Evolutionary conservation across 2,113 vertebrate genomes (phyloP).

Genomic region (Microcebus ravelobensis): DNA sequence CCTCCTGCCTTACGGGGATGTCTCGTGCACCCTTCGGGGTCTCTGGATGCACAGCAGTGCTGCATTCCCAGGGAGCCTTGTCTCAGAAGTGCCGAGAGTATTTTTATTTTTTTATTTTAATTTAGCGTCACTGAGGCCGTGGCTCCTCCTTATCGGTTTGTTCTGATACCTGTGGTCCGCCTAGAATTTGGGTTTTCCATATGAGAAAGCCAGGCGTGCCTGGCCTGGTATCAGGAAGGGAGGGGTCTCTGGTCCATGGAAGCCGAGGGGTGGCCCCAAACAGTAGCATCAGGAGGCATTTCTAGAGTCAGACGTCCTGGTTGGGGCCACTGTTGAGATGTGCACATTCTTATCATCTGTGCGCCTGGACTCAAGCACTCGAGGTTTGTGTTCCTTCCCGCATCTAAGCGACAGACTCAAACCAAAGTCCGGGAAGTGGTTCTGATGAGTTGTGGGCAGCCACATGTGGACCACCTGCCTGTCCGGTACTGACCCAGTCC

Average conservation of each 20-base stretch:
- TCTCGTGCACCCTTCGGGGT: too few relatives aligned
- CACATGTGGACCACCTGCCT: rapidly evolving
- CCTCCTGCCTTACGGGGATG: rapidly evolving
- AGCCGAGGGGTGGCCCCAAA: rapidly evolving
- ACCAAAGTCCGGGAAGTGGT: too few relatives aligned
- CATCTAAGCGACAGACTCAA: neutral
- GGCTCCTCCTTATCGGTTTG: neutral
- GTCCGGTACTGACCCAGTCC: too few relatives aligned
- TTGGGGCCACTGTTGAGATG: rapidly evolving
- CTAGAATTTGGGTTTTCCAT: too few relatives aligned
- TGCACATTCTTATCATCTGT: rapidly evolving
- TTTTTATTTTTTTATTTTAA: too few relatives aligned
- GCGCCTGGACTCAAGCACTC: rapidly evolving
- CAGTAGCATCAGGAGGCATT: rapidly evolving
- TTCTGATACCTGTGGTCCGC: neutral
- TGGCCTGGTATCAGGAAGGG: rapidly evolving
- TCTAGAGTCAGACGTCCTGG: neutral
- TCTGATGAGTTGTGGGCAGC: neutral
- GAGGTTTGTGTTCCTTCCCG: rapidly evolving
- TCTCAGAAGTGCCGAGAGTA: neutral
- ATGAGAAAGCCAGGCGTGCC: rapidly evolving
- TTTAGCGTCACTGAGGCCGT: rapidly evolving
- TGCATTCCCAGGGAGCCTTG: rapidly evolving
- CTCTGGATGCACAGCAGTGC: rapidly evolving
- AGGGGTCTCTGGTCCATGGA: rapidly evolving